Conservation (phyloP, 1,140 invertebrate species). For the Trachelipus rathkii region DNA sequence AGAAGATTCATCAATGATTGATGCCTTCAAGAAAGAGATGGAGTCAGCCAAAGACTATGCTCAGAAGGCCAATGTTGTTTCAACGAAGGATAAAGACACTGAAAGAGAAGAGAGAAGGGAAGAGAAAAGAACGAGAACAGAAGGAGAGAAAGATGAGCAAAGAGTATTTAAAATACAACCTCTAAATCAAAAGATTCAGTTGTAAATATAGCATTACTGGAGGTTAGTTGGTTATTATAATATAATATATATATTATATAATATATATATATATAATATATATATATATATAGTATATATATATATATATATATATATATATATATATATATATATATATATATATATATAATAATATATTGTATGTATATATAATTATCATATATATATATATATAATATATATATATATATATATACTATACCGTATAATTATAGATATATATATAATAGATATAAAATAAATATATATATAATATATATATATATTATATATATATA, state of each 20-base stretch:
- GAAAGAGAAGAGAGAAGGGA: conserved; percentile 58
- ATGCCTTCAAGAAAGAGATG: conserved; percentile 70
- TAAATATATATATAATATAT: too few species aligned
- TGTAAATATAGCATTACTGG: conserved; percentile 76
- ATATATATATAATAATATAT: not conserved
- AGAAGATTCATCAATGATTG: conserved; percentile 72
- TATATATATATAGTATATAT: conserved; percentile 47
- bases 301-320: conserved; percentile 72
- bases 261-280: not conserved
- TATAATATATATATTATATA: not conserved
- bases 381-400: conserved; percentile 80
- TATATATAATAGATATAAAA: too few species aligned
- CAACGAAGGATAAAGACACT: conserved; percentile 72
- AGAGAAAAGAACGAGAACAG: conserved; percentile 61
- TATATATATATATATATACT: conserved; percentile 79
- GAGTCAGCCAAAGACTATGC: conserved; percentile 73
- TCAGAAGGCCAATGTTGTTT: conserved; percentile 77
- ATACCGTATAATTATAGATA: too few species aligned
- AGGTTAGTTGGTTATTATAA: conserved; percentile 24
- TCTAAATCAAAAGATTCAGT: conserved; percentile 90
- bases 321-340: conserved; percentile 47
- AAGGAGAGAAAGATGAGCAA: conserved; percentile 50
- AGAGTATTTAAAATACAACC: conserved; percentile 28
- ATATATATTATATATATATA: too few species aligned
- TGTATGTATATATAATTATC: conserved; percentile 53